These are phyloP conservation scores for Eurosta solidaginis DNA, from an alignment of 1,140 invertebrate species.

Conservation along the genomic window DNA sequence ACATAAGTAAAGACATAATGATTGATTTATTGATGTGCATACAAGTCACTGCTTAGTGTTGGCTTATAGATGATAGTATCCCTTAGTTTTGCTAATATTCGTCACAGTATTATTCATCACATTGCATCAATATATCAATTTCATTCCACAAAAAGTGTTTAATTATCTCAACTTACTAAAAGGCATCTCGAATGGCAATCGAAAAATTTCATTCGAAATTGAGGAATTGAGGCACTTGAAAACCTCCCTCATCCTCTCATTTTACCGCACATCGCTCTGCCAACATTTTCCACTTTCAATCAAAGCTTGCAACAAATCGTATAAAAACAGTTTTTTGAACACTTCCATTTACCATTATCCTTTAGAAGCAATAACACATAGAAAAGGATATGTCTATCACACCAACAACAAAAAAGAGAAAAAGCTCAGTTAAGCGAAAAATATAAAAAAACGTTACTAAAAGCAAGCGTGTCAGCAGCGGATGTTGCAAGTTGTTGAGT, in stretches of 20 bases:
- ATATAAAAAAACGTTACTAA: background rate
- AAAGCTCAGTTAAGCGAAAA: background rate
- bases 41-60: too few relatives aligned
- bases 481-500: conserved; percentile 16
- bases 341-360: conserved; percentile 11
- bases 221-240: conserved; percentile 13
- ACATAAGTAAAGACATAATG: too few relatives aligned
- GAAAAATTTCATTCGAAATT: background rate
- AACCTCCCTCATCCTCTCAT: background rate
- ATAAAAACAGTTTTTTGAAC: background rate
- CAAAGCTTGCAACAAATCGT: background rate
- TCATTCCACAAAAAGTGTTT: background rate
- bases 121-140: conserved; percentile 12
- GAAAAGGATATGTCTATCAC: conserved; percentile 4
- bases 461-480: background rate
- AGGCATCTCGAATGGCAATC: background rate
- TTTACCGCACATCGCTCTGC: background rate
- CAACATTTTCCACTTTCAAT: background rate
- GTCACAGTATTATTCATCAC: too few relatives aligned
- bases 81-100: too few relatives aligned
- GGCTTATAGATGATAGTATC: too few relatives aligned
- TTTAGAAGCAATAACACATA: background rate
- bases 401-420: background rate
- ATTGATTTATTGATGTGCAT: too few relatives aligned
- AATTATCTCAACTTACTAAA: background rate